Conservation (phyloP, 92 coral and sea anemone genomes). For the Epizoanthus ramosus region DNA sequence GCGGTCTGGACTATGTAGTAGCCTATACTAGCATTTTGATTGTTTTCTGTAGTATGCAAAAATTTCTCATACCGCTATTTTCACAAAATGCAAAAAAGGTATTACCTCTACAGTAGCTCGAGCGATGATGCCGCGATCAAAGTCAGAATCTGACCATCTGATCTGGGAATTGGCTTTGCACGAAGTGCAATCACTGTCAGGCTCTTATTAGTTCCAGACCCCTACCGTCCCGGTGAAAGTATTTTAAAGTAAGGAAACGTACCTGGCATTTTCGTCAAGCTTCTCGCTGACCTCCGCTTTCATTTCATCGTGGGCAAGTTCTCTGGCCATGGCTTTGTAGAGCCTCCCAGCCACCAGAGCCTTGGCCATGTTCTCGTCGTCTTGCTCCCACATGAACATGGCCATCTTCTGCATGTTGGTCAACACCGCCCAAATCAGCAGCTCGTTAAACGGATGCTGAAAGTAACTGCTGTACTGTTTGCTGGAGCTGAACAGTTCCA, state of each 20-base stretch:
- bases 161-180: too few relatives aligned
- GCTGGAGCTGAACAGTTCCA: slow-evolving; percentile 42
- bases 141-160: too few relatives aligned
- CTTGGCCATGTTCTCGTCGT: slow-evolving; percentile 73
- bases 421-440: slow-evolving; percentile 76
- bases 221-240: too few relatives aligned
- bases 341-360: slow-evolving; percentile 74
- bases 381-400: slow-evolving; percentile 78
- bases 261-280: slow-evolving; percentile 65
- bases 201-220: too few relatives aligned
- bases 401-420: slow-evolving; percentile 80
- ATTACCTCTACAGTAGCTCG: too few relatives aligned
- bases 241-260: background rate
- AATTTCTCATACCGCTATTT: too few relatives aligned
- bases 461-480: slow-evolving; percentile 40
- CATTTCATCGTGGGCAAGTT: slow-evolving; percentile 70
- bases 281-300: slow-evolving; percentile 64
- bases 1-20: too few relatives aligned
- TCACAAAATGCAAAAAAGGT: too few relatives aligned
- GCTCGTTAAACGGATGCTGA: slow-evolving; percentile 65
- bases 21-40: too few relatives aligned
- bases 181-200: too few relatives aligned
- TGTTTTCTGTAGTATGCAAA: too few relatives aligned
- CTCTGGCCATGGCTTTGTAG: slow-evolving; percentile 62
- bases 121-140: too few relatives aligned